Conservation (phyloP, 2,888 invertebrate species). For the Ichneumon xanthorius region DNA sequence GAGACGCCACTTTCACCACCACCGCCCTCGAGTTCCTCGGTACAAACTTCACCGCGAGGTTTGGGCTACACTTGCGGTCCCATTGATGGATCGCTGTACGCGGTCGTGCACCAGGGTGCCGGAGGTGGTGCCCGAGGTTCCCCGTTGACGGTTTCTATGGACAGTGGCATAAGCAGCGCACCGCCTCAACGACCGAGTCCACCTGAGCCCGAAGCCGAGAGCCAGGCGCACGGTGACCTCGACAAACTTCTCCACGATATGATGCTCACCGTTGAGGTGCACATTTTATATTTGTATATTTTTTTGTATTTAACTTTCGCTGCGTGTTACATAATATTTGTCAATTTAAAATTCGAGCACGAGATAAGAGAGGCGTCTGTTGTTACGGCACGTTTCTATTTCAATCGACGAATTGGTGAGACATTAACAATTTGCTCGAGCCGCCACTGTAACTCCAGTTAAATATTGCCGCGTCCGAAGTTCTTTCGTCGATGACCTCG, state of each 20-base stretch:
- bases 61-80: constrained; percentile 92
- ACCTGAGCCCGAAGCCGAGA: constrained; percentile 80
- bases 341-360: neutral
- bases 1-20: constrained; percentile 85
- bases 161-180: constrained; percentile 94
- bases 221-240: constrained; percentile 89
- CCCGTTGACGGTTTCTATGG: constrained; percentile 94
- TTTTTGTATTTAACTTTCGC: neutral
- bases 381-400: neutral
- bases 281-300: neutral
- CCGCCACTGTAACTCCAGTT: constrained; percentile 9
- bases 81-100: constrained; percentile 96
- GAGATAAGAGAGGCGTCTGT: neutral
- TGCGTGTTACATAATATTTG: too few relatives aligned
- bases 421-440: constrained; percentile 22
- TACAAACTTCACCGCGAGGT: constrained; percentile 84
- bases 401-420: constrained; percentile 39
- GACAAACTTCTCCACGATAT: constrained; percentile 94
- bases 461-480: constrained; percentile 29
- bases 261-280: constrained; percentile 94
- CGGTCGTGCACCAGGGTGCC: constrained; percentile 85
- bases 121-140: constrained; percentile 87
- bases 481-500: constrained; percentile 33
- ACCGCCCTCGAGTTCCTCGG: constrained; percentile 84
- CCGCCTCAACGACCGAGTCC: constrained; percentile 83